A percentile compares a stretch with the other conserved stretches of the same genome.
phyloP scores from a whole-genome alignment of 2,797 vertebrate species.

The Geotrypetes seraphini region DNA sequence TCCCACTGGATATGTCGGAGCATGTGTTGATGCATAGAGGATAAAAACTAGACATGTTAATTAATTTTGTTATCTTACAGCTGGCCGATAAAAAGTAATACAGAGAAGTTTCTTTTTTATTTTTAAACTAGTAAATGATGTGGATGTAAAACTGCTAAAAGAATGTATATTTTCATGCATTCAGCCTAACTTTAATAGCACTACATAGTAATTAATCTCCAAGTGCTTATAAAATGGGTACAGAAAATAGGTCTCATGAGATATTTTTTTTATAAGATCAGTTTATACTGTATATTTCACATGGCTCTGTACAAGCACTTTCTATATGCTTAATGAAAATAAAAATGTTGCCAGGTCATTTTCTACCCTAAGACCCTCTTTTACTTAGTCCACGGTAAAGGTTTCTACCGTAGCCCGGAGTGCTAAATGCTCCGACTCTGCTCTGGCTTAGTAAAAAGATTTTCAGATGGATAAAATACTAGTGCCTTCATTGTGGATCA shows the following conservation, averaged over 20 bases:
- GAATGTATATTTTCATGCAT: slow-evolving; percentile 26
- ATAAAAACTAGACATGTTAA: slow-evolving; percentile 27
- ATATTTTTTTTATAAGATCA: slow-evolving; percentile 22
- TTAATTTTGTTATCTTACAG: slow-evolving; percentile 37
- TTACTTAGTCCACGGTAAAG: too few species aligned
- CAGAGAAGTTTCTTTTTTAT: slow-evolving; percentile 22
- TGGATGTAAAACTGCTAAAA: slow-evolving; percentile 36
- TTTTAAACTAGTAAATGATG: slow-evolving; percentile 33
- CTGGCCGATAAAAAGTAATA: slow-evolving; percentile 38
- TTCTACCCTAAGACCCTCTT: too few species aligned
- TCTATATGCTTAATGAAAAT: too few species aligned
- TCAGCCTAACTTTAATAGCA: slow-evolving; percentile 26
- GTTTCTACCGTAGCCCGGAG: too few species aligned
- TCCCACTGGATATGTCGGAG: slow-evolving; percentile 6
- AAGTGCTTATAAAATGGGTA: background rate
- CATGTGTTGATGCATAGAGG: slow-evolving; percentile 19
- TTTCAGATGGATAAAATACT: too few species aligned
- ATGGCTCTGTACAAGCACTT: too few species aligned
- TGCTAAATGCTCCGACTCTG: too few species aligned
- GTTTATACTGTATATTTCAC: too few species aligned
- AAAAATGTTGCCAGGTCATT: too few species aligned
- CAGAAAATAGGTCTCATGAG: slow-evolving; percentile 11
- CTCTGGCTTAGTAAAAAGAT: too few species aligned
- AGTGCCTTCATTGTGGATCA: too few species aligned
- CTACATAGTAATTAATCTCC: slow-evolving; percentile 28